These are phyloP conservation scores for Idris sp. DNA, from an alignment of 1,140 invertebrate genomes.

Conservation along the genomic window DNA sequence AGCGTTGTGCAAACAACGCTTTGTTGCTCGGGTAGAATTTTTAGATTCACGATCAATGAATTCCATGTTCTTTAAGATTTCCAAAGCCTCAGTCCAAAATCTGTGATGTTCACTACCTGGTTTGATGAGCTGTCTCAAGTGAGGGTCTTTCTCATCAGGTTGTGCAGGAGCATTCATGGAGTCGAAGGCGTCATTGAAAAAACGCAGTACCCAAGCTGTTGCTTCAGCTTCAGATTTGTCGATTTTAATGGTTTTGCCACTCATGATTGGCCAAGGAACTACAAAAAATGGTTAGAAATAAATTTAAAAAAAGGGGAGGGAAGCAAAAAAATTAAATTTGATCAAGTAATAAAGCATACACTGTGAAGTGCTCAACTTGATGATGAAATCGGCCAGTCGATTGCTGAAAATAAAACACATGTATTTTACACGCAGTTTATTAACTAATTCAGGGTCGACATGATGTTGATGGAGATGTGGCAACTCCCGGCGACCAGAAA, in stretches of 20 bases:
- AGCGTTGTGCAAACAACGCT: background rate
- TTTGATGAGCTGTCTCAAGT: conserved; percentile 4
- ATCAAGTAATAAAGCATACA: too few species aligned
- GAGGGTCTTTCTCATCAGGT: background rate
- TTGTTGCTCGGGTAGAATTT: background rate
- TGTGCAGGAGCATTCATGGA: conserved; percentile 8
- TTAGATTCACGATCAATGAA: background rate
- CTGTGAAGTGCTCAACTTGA: too few species aligned
- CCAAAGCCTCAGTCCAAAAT: conserved; percentile 1
- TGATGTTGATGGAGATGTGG: conserved; percentile 21
- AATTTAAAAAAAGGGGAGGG: too few species aligned
- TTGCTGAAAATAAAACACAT: conserved; percentile 4
- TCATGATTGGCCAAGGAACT: too few species aligned
- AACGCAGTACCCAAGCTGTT: conserved; percentile 6
- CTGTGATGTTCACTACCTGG: background rate
- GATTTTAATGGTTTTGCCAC: background rate
- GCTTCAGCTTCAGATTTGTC: background rate
- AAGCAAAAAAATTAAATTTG: too few species aligned
- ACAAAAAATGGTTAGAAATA: too few species aligned
- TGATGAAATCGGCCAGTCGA: too few species aligned
- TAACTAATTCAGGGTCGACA: background rate
- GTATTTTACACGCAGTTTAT: conserved; percentile 34
- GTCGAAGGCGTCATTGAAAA: conserved; percentile 20
- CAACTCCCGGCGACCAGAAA: background rate
- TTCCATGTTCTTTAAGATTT: background rate